A percentile compares a stretch with the other conserved stretches of the same genome.
Conservation (phyloP, 2,113 vertebrate species). For the Petrocephalus microphthalmus region DNA sequence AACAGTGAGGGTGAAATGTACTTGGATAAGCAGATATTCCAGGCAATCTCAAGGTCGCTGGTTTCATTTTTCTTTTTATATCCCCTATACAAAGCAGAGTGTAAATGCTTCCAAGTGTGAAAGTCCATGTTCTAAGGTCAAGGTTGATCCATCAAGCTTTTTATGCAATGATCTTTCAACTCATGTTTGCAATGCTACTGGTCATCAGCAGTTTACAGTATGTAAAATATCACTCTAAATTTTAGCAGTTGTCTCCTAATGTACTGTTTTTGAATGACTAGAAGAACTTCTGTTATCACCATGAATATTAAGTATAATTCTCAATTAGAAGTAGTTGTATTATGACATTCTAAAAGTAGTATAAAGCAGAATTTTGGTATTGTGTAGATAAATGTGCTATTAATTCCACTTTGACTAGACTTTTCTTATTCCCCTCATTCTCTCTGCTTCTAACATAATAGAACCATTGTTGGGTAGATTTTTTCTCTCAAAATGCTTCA, state of each 20-base stretch:
- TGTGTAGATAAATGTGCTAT: neutral
- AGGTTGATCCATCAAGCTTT: neutral
- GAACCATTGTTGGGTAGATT: neutral
- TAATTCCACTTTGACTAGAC: neutral
- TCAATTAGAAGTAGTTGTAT: neutral
- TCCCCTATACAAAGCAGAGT: neutral
- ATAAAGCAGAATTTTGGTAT: neutral
- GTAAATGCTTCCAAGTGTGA: neutral
- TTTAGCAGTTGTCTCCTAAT: neutral
- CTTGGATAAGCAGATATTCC: neutral
- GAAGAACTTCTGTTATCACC: neutral
- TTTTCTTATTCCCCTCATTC: neutral
- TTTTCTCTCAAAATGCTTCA: neutral
- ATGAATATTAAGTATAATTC: slow-evolving; percentile 1
- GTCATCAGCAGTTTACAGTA: neutral
- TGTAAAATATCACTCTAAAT: neutral
- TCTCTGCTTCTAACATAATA: neutral
- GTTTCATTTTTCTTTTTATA: neutral
- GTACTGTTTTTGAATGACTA: neutral
- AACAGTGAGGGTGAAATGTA: neutral
- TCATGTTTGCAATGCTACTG: neutral
- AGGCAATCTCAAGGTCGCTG: neutral
- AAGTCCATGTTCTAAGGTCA: neutral
- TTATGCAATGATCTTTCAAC: neutral
- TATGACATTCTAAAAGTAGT: neutral